These are phyloP conservation scores for Limnothrissa miodon DNA, from an alignment of 2,113 vertebrate genomes.

Conservation along the genomic window DNA sequence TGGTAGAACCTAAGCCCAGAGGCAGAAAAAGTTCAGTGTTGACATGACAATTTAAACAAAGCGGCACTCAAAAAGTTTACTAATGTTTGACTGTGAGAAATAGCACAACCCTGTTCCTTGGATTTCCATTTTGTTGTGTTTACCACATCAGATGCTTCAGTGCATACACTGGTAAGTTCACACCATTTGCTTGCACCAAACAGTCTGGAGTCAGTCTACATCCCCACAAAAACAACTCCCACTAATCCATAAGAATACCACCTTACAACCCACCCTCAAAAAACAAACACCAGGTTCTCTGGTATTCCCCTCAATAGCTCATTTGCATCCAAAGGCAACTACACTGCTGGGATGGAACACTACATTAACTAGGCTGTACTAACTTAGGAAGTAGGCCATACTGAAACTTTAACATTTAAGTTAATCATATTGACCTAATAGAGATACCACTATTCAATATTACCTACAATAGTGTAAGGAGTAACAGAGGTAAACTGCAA, in stretches of 20 bases:
- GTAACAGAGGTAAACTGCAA: too few species aligned
- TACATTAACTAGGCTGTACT: not conserved
- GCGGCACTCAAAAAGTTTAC: not conserved
- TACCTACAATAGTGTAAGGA: too few species aligned
- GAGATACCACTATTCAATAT: too few species aligned
- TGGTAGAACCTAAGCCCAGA: too few species aligned
- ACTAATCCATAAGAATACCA: not conserved
- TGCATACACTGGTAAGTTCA: slow-evolving; percentile 33
- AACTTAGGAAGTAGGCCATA: too few species aligned
- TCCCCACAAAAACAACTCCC: not conserved
- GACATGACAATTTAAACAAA: not conserved
- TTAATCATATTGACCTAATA: too few species aligned
- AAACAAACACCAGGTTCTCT: not conserved
- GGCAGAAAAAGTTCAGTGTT: too few species aligned
- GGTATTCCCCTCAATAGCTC: not conserved
- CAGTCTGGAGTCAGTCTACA: slow-evolving; percentile 22
- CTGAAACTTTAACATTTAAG: too few species aligned
- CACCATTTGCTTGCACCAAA: slow-evolving; percentile 40
- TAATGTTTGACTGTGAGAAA: slow-evolving; percentile 65
- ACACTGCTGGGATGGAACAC: not conserved
- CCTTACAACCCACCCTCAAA: not conserved
- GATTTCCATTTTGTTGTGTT: slow-evolving; percentile 37
- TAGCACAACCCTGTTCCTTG: slow-evolving; percentile 44
- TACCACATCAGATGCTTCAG: slow-evolving; percentile 32
- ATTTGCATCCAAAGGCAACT: not conserved